Percentiles rank a stretch among this genome's conserved stretches.
These are phyloP conservation scores for Aphelenchoides besseyi DNA, from an alignment of 1,140 invertebrate genomes.

Conservation along the genomic window DNA sequence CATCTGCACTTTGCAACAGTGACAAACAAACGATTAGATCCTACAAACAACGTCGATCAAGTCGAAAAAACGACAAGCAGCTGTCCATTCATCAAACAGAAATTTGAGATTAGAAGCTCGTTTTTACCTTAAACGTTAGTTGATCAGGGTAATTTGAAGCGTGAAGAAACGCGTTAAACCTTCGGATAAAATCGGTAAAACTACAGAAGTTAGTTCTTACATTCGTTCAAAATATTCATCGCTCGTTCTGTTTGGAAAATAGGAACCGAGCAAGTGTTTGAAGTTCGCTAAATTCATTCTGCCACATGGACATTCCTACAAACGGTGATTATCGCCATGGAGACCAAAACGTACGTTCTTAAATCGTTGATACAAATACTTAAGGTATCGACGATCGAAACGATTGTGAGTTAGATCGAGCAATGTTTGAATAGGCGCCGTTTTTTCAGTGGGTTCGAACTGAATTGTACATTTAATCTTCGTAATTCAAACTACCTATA, in stretches of 20 bases:
- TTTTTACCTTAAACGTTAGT: constrained; percentile 57
- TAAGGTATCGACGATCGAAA: constrained; percentile 49
- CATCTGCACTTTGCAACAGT: constrained; percentile 37
- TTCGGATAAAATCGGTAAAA: too few species aligned
- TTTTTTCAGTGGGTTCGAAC: constrained; percentile 51
- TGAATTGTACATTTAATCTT: too few species aligned
- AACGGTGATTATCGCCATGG: constrained; percentile 25
- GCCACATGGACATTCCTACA: constrained; percentile 56
- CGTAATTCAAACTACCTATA: too few species aligned
- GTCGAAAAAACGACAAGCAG: too few species aligned
- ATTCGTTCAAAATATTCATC: constrained; percentile 55
- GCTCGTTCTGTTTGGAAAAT: constrained; percentile 47
- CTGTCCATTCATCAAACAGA: not conserved
- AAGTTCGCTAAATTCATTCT: constrained; percentile 57
- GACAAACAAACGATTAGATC: constrained; percentile 50
- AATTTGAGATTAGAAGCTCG: too few species aligned
- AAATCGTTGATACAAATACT: constrained; percentile 57
- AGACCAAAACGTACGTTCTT: constrained; percentile 49
- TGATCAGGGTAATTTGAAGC: constrained; percentile 39
- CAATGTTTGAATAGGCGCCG: constrained; percentile 44
- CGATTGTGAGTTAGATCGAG: constrained; percentile 42
- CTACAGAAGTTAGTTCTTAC: too few species aligned
- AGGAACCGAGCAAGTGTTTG: constrained; percentile 45
- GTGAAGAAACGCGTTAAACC: constrained; percentile 52
- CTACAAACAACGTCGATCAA: constrained; percentile 44